Evolutionary conservation across 2,888 invertebrate genomes (phyloP), one percentile per base, ranked within the genome.

Genomic region (Dendrolimus pini): DNA sequence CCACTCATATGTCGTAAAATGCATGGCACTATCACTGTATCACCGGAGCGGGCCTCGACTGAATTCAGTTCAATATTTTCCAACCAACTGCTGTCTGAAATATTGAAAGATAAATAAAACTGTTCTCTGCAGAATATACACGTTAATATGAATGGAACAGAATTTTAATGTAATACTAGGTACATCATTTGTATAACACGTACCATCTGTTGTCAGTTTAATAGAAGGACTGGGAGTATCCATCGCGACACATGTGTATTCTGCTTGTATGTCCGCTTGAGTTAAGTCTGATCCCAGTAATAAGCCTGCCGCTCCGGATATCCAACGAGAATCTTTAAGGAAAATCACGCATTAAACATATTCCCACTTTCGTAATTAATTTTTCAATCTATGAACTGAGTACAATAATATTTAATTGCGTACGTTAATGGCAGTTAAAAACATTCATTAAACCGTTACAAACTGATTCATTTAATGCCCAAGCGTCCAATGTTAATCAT

Each of bases 201-300:
- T 60, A 90, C 90, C 90, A 73, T 89, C 89, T 58, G 86, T 85
- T 10, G 89, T 86, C 41, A 89, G 80, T 69, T 84, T 88, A 54
- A 86, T 62, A 13, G 83, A 64, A 10, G 78, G 75, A 61, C 88
- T 89, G 0, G 82, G 79, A 42, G 82, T 78, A 64, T 87, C 85
- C 7, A 88, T 69, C 2, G 84, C 86, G 14, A 89, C 69, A 61
- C 90, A 90, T 30, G 89, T 78, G 69, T 89, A 90, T 68, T 89
- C 88, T 0, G 89, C 89, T 61, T 89, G 85, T 53, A 89, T 70
- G 59, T 90, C 90, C 0, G 87, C 85, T 62, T 88, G 88, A 1
- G 85, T 87, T 60, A 90, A 62, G 61, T 89, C 89, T 53, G 83
- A 68, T 9, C 89, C 89, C 52, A 89, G 75, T 10, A 89, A 70